phyloP scores from a whole-genome alignment of 1,140 invertebrate species.

The Venturia canescens region DNA sequence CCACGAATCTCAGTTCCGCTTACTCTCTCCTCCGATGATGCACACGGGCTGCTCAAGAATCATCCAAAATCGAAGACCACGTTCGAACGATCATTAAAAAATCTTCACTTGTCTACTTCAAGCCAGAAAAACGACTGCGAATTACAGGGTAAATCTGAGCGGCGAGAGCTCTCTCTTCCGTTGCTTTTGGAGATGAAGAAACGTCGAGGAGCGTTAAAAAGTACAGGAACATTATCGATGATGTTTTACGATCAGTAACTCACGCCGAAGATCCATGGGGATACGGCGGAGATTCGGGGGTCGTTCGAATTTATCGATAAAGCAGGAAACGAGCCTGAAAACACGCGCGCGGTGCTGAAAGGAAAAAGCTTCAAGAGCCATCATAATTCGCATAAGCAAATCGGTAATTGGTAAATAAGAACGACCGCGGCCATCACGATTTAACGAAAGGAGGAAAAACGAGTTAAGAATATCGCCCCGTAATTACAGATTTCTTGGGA shows the following conservation, averaged over 20 bases:
- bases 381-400: conserved; percentile 31
- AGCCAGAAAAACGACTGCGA: conserved; percentile 14
- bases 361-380: neutral
- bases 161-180: neutral
- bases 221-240: conserved; percentile 14
- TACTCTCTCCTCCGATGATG: neutral
- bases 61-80: neutral
- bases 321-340: conserved; percentile 15
- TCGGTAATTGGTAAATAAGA: conserved; percentile 32
- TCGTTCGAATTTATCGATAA: conserved; percentile 4
- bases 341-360: neutral
- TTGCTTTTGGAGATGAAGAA: neutral
- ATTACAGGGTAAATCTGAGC: conserved; percentile 21
- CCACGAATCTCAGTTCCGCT: neutral
- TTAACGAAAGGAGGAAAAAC: neutral
- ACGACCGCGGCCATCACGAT: neutral
- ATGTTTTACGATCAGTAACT: conserved; percentile 29
- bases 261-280: neutral
- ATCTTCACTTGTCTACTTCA: neutral
- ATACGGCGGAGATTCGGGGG: conserved; percentile 21
- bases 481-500: conserved; percentile 41
- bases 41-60: neutral
- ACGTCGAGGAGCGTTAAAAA: neutral
- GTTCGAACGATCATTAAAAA: neutral
- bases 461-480: neutral